Evolutionary conservation across 2,113 vertebrate genomes (phyloP).

Genomic region (Trichechus manatus): DNA sequence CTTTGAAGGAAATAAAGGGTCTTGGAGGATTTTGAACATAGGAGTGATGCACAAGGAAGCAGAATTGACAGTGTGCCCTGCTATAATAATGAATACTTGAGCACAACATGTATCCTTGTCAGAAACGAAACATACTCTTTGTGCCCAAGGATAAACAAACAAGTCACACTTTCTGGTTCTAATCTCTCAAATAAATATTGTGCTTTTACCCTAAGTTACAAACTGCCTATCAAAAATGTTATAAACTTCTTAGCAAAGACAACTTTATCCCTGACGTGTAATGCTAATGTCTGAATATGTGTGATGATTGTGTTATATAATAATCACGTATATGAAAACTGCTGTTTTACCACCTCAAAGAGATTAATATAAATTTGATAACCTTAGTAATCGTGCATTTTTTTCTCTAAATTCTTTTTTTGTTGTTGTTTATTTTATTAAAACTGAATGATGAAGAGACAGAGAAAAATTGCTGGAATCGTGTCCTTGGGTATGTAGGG

Average conservation of each 20-base stretch:
- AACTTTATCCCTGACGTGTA: background rate
- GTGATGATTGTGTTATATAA: background rate
- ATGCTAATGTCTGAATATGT: background rate
- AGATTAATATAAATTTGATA: slow-evolving; percentile 6
- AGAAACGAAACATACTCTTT: background rate
- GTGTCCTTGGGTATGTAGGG: background rate
- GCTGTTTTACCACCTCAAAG: background rate
- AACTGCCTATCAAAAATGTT: background rate
- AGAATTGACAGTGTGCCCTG: background rate
- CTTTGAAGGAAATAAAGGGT: background rate
- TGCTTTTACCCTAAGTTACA: background rate
- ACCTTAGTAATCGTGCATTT: background rate
- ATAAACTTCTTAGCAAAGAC: background rate
- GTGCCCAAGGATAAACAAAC: background rate
- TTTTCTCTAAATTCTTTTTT: background rate
- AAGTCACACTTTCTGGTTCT: background rate
- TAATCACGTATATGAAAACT: background rate
- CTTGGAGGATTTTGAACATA: background rate
- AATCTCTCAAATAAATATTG: background rate
- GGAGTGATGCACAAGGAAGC: background rate
- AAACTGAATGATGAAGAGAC: background rate
- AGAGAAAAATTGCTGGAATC: background rate
- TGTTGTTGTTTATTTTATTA: background rate
- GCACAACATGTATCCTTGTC: background rate
- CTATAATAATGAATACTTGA: background rate